These are phyloP conservation scores for Drosophila recens DNA, from an alignment of 2,888 invertebrate genomes.

Conservation along the genomic window DNA sequence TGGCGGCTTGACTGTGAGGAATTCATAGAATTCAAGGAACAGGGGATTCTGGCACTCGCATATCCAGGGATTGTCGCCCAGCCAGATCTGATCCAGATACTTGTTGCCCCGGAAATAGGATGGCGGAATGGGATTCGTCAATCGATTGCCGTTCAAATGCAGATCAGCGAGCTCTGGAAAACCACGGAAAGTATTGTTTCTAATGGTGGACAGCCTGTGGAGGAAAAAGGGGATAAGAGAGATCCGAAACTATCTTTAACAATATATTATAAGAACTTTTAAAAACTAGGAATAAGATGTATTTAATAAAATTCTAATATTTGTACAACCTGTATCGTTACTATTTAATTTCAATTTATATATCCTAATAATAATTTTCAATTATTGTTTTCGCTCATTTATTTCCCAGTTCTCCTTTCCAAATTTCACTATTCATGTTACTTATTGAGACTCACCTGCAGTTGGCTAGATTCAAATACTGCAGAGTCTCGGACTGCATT, in stretches of 20 bases:
- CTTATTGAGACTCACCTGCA: slow-evolving; percentile 77
- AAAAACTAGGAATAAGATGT: too few species aligned
- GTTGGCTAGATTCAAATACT: slow-evolving; percentile 86
- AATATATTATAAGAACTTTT: too few species aligned
- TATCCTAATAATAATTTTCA: too few species aligned
- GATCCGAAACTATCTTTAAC: too few species aligned
- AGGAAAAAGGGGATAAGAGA: too few species aligned
- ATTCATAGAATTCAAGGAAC: slow-evolving; percentile 88
- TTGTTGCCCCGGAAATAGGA: slow-evolving; percentile 88
- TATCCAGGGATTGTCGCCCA: slow-evolving; percentile 91
- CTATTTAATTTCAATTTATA: too few species aligned
- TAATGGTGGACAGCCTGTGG: slow-evolving; percentile 87
- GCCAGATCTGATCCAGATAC: slow-evolving; percentile 87
- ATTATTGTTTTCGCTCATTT: too few species aligned
- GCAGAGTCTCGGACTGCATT: slow-evolving; percentile 88
- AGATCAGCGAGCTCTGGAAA: slow-evolving; percentile 88
- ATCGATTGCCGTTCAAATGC: slow-evolving; percentile 90
- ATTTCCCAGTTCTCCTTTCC: too few species aligned
- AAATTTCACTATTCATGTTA: slow-evolving; percentile 49
- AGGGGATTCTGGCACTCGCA: slow-evolving; percentile 89
- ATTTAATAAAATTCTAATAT: too few species aligned
- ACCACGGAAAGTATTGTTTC: slow-evolving; percentile 88
- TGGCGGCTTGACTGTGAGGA: slow-evolving; percentile 87
- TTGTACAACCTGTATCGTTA: too few species aligned
- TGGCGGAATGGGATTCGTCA: slow-evolving; percentile 88